Evolutionary conservation across 2,113 vertebrate species (phyloP).

Genomic region (Recurvirostra avosetta): DNA sequence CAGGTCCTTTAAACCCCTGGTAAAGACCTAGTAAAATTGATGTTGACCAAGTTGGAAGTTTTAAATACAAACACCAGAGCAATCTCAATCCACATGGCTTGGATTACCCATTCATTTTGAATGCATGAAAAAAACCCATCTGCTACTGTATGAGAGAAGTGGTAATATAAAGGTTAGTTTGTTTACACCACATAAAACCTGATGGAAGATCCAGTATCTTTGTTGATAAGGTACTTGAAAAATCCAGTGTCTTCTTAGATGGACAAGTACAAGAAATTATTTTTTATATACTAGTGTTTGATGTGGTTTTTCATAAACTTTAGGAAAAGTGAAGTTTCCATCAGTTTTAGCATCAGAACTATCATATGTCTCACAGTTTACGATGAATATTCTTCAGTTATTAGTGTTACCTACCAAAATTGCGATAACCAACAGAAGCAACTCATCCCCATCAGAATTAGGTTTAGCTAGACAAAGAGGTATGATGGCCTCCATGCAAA

Average conservation of each 20-base stretch:
- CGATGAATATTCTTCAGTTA: neutral
- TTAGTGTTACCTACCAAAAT: neutral
- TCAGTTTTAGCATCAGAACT: neutral
- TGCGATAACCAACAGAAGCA: neutral
- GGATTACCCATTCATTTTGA: neutral
- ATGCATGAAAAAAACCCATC: neutral
- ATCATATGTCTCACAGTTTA: neutral
- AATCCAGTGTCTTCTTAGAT: neutral
- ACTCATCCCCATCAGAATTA: neutral
- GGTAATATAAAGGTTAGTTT: neutral
- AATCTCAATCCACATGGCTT: neutral
- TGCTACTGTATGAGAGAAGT: neutral
- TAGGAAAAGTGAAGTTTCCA: neutral
- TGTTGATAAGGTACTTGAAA: neutral
- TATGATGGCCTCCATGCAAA: neutral
- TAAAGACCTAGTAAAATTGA: rapidly evolving
- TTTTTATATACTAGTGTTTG: neutral
- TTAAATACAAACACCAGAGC: neutral
- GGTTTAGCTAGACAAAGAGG: neutral
- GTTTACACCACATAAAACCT: neutral
- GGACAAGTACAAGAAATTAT: neutral
- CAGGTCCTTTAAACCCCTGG: neutral
- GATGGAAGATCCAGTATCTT: neutral
- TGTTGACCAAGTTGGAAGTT: neutral
- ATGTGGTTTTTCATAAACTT: neutral